Base-by-base conservation (phyloP, 1,140 invertebrate species). In the Bombus confusus region DNA sequence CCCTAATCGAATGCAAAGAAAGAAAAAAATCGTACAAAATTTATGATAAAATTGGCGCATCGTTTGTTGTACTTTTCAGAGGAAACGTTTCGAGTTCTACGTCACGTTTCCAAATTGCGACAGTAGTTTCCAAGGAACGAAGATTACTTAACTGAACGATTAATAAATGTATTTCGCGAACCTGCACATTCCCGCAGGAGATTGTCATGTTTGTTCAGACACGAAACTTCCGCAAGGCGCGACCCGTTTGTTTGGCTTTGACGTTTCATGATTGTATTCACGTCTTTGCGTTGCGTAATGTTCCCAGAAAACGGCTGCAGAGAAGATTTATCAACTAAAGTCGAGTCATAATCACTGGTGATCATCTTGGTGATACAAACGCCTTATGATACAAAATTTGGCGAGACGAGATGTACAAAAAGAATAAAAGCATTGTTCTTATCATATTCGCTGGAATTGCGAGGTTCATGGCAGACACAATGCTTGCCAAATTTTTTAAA, bases 161-260 rank as follows among this genome's bases (percentile, higher is more conserved):
- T 15, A 75, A 76, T 31, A 37, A 18, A 52, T 25, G 25, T 37
- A 39, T 66, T 31, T 39, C 13, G n/a, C 5, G 10, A 57, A 52
- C 47, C 0, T 52, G 47, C 47, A 52, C 47, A 52, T 52, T 18
- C 52, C 18, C 41, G 66, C n/a, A 43, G 18, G 9, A 47, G 5
- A 25, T 41, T 43, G 47, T 69, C 43, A 37, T 47, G 66, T 79
- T 79, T 79, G 37, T 72, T 71, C 52, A 78, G 64, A 78, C 22
- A 12, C 28, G 66, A 62, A 84, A 79, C 52, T 84, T 47, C 22
- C 31, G 66, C 47, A 41, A 76, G 28, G 43, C 73, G 28, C 9
- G 37, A 37, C 18, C 22, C 15, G 76, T 80, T 84, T 84, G 62
- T 72, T 72, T 72, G 83, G 31, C 25, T 84, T 59, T 15, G 75